Conservation (phyloP, 2,888 invertebrate species). For the Vesta saturnalis region DNA sequence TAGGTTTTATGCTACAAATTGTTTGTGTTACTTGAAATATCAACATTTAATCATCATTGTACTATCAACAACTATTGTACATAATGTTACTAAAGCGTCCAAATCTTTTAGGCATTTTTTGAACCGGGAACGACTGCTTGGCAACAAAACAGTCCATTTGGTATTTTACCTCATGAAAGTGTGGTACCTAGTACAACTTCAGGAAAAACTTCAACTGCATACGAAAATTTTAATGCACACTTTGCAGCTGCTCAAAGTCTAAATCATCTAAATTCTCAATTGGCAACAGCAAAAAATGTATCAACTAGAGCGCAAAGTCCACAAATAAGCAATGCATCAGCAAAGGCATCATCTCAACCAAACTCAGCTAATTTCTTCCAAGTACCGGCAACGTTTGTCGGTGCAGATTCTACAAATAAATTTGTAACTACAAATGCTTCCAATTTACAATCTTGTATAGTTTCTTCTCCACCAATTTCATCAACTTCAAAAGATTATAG, state of each 20-base stretch:
- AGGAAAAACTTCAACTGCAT: conserved; percentile 61
- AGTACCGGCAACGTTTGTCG: conserved; percentile 67
- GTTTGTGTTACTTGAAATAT: no score
- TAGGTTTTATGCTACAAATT: no score
- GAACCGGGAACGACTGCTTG: conserved; percentile 75
- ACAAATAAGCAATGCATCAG: conserved; percentile 59
- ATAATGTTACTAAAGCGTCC: not conserved
- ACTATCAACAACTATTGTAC: not conserved
- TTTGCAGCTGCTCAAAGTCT: conserved; percentile 73
- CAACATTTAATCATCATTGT: no score
- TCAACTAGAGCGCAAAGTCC: conserved; percentile 64
- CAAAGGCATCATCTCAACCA: conserved; percentile 64
- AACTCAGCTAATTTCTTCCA: conserved; percentile 70
- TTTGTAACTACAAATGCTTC: conserved; percentile 61
- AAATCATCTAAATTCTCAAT: conserved; percentile 73
- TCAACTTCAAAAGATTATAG: conserved; percentile 71
- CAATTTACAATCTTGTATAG: conserved; percentile 76
- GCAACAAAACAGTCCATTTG: conserved; percentile 83
- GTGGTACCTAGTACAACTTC: conserved; percentile 73
- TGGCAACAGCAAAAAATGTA: conserved; percentile 67
- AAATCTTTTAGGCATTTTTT: conserved; percentile 67
- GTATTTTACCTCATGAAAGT: conserved; percentile 81
- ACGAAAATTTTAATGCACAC: conserved; percentile 78
- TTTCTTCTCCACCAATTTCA: conserved; percentile 71
- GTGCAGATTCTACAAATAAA: conserved; percentile 57